Base-by-base conservation (phyloP, 2,888 invertebrate species). In the Scaptomyza cyrtandrae region DNA sequence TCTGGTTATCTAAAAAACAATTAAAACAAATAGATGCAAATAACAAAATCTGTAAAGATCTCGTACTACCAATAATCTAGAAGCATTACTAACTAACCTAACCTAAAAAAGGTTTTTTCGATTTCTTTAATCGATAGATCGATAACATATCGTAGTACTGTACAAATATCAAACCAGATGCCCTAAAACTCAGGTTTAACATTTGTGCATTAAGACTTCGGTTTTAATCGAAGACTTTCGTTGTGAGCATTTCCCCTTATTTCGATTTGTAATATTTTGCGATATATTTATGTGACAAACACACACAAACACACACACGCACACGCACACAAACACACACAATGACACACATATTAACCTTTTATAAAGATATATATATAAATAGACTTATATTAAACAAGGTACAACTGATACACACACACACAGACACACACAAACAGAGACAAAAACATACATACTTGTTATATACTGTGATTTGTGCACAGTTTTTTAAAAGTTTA, bases 201-300 rank as follows among this genome's bases (percentile, higher is more conserved):
- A 67, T 74, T 70, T 41, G 65, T 61, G 63, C 27, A 70, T 31
- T 31, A 16, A 1, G 39, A 1, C 73, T 77, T 77, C 77, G 75
- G 75, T 0, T 9, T 4, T 3, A 7, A 27, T 43, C 75, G 76
- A 61, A 55, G 72, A 62, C 31, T 69, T 76, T 73, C 57, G 64
- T 70, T 76, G 62, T 76, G 62, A 76, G 58, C 77, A 73, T 76
- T 70, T 70, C 52, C 63, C 49, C 61, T 77, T 16, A 63, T 80
- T 86, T 71, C 73, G 39, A 80, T 83, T 86, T 83, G 71, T 80
- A 86, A 80, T 83, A 80, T 83, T 83, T 83, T 86, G 82, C 82
- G 64, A 83, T 76, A 71, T 66, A 65, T 80, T 80, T 80, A 62
- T 81, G 66, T 75, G 55, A 78, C 52, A 75, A 55, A 52, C 43